These are phyloP conservation scores for Eudorcas thomsonii DNA, from an alignment of 2,113 vertebrate genomes.

Conservation along the genomic window DNA sequence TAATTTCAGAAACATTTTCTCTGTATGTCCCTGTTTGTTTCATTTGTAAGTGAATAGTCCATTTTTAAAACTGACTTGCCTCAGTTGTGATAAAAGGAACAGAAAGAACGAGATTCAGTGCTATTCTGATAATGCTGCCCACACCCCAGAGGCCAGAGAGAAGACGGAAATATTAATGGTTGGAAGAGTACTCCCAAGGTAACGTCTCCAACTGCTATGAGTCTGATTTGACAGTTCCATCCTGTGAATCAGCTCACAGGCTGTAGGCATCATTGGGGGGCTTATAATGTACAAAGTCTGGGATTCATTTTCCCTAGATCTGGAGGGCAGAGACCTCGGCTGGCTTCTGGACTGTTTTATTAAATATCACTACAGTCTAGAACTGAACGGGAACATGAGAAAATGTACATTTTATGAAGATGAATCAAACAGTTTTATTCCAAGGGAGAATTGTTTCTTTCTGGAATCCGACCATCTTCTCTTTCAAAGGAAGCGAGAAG, in stretches of 20 bases:
- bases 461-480: background rate
- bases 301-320: background rate
- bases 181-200: background rate
- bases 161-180: background rate
- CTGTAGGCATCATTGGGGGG: background rate
- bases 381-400: background rate
- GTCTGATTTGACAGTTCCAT: background rate
- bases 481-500: background rate
- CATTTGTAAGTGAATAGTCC: background rate
- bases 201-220: background rate
- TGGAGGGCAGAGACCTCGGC: background rate
- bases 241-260: background rate
- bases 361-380: background rate
- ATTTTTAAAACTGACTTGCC: background rate
- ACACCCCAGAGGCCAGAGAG: background rate
- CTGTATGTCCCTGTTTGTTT: background rate
- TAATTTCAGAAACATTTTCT: background rate
- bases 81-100: background rate
- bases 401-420: background rate
- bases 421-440: background rate
- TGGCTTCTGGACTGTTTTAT: background rate
- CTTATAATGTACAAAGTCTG: background rate
- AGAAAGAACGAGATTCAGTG: background rate
- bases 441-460: background rate
- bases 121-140: background rate